Evolutionary conservation across 1,140 invertebrate species (phyloP).

Genomic region (Cotesia typhae): DNA sequence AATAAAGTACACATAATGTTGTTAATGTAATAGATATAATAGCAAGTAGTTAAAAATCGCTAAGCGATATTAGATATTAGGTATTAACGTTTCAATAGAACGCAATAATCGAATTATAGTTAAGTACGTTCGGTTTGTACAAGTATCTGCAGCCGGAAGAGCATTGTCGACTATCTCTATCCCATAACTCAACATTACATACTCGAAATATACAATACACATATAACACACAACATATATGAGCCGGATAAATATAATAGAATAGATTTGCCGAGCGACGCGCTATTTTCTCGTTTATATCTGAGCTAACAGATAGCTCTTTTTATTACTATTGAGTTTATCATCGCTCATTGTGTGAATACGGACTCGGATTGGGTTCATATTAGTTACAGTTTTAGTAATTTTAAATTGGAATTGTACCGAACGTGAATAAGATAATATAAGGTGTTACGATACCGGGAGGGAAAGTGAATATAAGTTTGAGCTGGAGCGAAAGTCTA

Average conservation of each 20-base stretch:
- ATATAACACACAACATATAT: no score
- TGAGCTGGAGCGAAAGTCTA: slow-evolving; percentile 6
- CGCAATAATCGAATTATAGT: neutral
- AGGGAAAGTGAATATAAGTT: neutral
- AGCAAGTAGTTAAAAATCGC: neutral
- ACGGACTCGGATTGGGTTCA: no score
- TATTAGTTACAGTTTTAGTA: no score
- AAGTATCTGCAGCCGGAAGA: neutral
- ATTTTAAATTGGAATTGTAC: no score
- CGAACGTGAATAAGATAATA: no score
- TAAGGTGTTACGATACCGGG: neutral
- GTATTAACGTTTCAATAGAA: slow-evolving; percentile 9
- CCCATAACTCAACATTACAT: slow-evolving; percentile 22
- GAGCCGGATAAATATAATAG: neutral
- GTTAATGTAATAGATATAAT: neutral
- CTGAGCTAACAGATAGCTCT: neutral
- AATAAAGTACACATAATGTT: no score
- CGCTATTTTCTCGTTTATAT: slow-evolving; percentile 25
- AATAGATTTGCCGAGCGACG: neutral
- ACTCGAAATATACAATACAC: no score
- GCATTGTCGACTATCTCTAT: neutral
- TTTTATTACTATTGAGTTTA: neutral
- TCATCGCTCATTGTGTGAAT: no score
- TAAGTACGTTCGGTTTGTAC: no score
- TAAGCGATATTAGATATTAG: neutral